Conservation (phyloP, 37 sponge, comb jelly and placozoan genomes). For the Spongilla lacustris region DNA sequence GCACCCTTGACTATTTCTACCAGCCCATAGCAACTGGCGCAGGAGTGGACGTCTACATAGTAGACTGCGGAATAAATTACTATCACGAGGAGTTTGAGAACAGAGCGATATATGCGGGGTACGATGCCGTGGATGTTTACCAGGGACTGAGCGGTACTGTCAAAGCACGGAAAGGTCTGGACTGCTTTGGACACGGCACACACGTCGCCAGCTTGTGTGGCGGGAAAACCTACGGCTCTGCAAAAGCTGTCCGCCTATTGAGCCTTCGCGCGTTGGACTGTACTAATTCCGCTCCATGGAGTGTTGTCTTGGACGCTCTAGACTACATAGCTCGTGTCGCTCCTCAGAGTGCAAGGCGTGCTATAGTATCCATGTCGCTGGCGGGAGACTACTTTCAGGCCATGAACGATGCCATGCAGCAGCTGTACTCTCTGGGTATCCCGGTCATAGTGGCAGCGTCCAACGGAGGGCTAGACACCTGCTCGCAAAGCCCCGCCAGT, state of each 20-base stretch:
- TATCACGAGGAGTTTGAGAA: slow-evolving; percentile 41
- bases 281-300: slow-evolving; percentile 39
- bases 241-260: slow-evolving; percentile 49
- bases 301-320: slow-evolving; percentile 43
- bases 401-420: slow-evolving; percentile 38
- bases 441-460: slow-evolving; percentile 67
- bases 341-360: slow-evolving; percentile 15
- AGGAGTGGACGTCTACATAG: slow-evolving; percentile 63
- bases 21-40: slow-evolving; percentile 36
- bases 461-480: slow-evolving; percentile 60
- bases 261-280: slow-evolving; percentile 73
- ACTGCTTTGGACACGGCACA: slow-evolving; percentile 79
- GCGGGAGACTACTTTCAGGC: slow-evolving; percentile 14
- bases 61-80: slow-evolving; percentile 54
- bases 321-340: slow-evolving; percentile 30
- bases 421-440: slow-evolving; percentile 37
- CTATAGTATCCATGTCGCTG: slow-evolving; percentile 71
- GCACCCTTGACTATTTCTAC: slow-evolving; percentile 21
- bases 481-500: slow-evolving; percentile 53
- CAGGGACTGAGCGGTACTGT: background rate
- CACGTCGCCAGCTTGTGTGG: slow-evolving; percentile 74
- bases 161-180: slow-evolving; percentile 31
- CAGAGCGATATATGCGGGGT: slow-evolving; percentile 39
- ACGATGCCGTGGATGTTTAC: slow-evolving; percentile 44
- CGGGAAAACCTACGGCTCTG: slow-evolving; percentile 57